Base-by-base conservation (phyloP, 2,888 invertebrate species). In the Mesochorus sp. region DNA sequence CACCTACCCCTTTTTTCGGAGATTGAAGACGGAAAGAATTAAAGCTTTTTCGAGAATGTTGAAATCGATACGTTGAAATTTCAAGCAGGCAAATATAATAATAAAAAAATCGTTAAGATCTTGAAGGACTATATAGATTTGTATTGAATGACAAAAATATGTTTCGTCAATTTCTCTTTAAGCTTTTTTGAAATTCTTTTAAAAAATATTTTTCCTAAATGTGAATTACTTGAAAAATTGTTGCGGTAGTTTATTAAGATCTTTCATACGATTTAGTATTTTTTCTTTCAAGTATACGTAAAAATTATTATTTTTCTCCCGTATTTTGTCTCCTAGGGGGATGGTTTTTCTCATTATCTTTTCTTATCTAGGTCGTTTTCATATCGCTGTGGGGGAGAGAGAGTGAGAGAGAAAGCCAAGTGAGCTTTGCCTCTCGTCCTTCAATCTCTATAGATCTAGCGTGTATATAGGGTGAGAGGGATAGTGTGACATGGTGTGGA, bases 361-460 rank as follows among this genome's bases (percentile, higher is more conserved):
- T 44, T 26, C 37, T 26, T 34, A 47, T 61, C 76, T 68, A 61
- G 66, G 31, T 71, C 72, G 57, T 74, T 64, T 17, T 28, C n/a
- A n/a, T 57, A 49, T 62, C 34, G 47, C 73, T 71, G 31, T 37
- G 37, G 12, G 26, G n/a, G n/a, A n/a, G n/a, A n/a, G n/a, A n/a
- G n/a, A 12, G 31, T 3, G 12, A 28, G 12, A 55, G 31, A 10
- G 31, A 1, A 21, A 12, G 67, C 5, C 28, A 24, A 51, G 12
- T 28, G 24, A 14, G 37, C 44, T 47, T 26, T 64, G 47, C 64
- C 39, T 72, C 73, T 77, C 76, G 70, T 24, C 42, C 47, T 51
- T 39, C 53, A 47, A 19, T 51, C 37, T 39, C 10, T 61, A 21
- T 21, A 2, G 14, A 31, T 14, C n/a, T n/a, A n/a, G n/a, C n/a